Evolutionary conservation across 1,140 invertebrate species (phyloP).

Genomic region (Drosophila aff.): DNA sequence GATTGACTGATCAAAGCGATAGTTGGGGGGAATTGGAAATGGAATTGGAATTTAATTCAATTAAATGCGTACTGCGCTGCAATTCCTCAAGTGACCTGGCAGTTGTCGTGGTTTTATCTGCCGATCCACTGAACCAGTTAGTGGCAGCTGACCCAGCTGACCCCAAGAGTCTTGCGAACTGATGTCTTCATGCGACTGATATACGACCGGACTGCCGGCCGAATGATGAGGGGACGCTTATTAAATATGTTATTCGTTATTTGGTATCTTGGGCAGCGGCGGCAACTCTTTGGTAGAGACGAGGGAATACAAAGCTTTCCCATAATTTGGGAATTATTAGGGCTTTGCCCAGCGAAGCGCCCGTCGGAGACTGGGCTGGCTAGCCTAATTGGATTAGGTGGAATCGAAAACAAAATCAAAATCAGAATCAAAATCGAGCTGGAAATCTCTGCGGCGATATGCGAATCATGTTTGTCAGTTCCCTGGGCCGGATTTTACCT

Average conservation of each 20-base stretch:
- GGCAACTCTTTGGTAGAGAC: conserved; percentile 18
- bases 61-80: conserved; percentile 83
- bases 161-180: conserved; percentile 31
- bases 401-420: conserved; percentile 78
- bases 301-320: conserved; percentile 56
- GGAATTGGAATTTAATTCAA: conserved; percentile 84
- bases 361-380: conserved; percentile 23
- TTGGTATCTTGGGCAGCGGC: conserved; percentile 31
- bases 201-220: conserved; percentile 32
- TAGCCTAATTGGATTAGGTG: conserved; percentile 81
- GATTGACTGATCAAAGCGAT: conserved; percentile 85
- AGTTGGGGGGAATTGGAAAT: conserved; percentile 45
- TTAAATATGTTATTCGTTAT: conserved; percentile 66
- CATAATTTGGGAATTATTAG: conserved; percentile 70
- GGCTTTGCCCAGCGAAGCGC: conserved; percentile 41
- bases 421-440: conserved; percentile 41
- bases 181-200: conserved; percentile 76
- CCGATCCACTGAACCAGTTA: conserved; percentile 48
- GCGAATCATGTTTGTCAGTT: conserved; percentile 76
- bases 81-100: conserved; percentile 78
- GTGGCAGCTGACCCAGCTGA: conserved; percentile 69
- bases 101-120: conserved; percentile 53
- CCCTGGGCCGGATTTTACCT: conserved; percentile 55
- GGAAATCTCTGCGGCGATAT: conserved; percentile 25
- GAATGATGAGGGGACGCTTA: conserved; percentile 75